Evolutionary conservation across 2,797 vertebrate species (phyloP).

Genomic region (Sternotherus odoratus): DNA sequence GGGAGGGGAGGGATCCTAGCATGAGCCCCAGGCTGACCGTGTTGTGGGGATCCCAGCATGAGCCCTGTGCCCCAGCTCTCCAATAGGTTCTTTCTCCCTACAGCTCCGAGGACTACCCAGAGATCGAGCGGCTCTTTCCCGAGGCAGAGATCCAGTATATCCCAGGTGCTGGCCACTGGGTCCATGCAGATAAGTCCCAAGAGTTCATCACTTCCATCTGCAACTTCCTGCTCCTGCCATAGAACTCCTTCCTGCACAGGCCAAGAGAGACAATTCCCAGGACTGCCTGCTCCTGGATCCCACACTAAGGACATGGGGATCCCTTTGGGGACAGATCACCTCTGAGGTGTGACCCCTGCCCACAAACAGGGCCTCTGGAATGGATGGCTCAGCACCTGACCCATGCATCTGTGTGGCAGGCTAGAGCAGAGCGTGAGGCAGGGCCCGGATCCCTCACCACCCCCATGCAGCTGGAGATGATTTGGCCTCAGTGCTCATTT

Average conservation of each 20-base stretch:
- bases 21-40: not conserved
- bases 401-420: not conserved
- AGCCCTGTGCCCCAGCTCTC: not conserved
- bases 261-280: not conserved
- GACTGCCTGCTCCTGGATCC: not conserved
- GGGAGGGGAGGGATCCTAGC: not conserved
- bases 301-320: accelerated
- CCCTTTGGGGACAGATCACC: not conserved
- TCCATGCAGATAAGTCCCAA: conserved; percentile 93
- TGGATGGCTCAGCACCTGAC: not conserved
- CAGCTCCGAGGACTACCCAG: conserved; percentile 91
- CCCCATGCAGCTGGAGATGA: not conserved
- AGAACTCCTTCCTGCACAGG: not conserved
- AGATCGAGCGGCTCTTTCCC: conserved; percentile 94
- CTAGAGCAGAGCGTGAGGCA: not conserved
- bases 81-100: not conserved
- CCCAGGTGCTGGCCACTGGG: conserved; percentile 92
- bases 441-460: not conserved
- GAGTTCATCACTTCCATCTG: conserved; percentile 92
- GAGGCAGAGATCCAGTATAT: conserved; percentile 90
- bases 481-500: not conserved
- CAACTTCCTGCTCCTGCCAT: conserved; percentile 83
- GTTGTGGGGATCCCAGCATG: not conserved
- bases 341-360: not conserved
- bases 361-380: not conserved